These are phyloP conservation scores for Drosophila baimaii DNA, from an alignment of 1,140 invertebrate species.

Conservation along the genomic window DNA sequence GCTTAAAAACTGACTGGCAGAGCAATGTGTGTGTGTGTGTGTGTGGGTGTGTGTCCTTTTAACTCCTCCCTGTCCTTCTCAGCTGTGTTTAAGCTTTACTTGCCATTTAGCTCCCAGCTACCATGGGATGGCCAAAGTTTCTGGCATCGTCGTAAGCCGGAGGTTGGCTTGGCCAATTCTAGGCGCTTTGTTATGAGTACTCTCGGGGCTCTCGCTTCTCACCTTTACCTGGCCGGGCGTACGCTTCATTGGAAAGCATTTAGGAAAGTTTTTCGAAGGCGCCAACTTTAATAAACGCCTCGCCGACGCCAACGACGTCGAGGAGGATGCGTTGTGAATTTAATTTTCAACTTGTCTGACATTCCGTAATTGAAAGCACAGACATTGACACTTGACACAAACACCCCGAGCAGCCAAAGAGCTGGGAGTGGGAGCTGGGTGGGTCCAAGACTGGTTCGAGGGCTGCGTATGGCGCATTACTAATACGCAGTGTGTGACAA, in stretches of 20 bases:
- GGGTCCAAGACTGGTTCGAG: slow-evolving; percentile 16
- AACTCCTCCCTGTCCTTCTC: slow-evolving; percentile 1
- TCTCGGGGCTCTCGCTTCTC: slow-evolving; percentile 1
- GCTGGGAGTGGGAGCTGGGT: neutral
- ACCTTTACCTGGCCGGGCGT: slow-evolving; percentile 11
- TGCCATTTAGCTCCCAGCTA: slow-evolving; percentile 59
- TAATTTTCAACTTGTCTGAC: slow-evolving; percentile 81
- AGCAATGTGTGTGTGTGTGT: slow-evolving; percentile 11
- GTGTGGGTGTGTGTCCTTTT: neutral
- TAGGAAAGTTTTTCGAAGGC: slow-evolving; percentile 59
- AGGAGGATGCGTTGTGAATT: slow-evolving; percentile 65
- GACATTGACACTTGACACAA: slow-evolving; percentile 81
- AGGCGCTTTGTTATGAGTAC: slow-evolving; percentile 48
- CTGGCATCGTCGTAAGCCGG: slow-evolving; percentile 22
- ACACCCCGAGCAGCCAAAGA: slow-evolving; percentile 39
- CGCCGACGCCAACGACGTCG: neutral
- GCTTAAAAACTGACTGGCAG: slow-evolving; percentile 58
- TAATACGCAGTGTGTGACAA: slow-evolving; percentile 82
- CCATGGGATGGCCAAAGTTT: slow-evolving; percentile 51
- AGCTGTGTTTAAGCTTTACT: slow-evolving; percentile 60
- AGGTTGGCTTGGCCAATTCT: slow-evolving; percentile 43
- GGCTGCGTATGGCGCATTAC: slow-evolving; percentile 73
- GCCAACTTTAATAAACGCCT: slow-evolving; percentile 61
- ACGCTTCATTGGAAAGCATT: slow-evolving; percentile 68
- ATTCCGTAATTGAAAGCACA: slow-evolving; percentile 80